Evolutionary conservation across 2,113 vertebrate species (phyloP), one percentile per base, ranked within the genome.

Genomic region (Seriola dumerili): DNA sequence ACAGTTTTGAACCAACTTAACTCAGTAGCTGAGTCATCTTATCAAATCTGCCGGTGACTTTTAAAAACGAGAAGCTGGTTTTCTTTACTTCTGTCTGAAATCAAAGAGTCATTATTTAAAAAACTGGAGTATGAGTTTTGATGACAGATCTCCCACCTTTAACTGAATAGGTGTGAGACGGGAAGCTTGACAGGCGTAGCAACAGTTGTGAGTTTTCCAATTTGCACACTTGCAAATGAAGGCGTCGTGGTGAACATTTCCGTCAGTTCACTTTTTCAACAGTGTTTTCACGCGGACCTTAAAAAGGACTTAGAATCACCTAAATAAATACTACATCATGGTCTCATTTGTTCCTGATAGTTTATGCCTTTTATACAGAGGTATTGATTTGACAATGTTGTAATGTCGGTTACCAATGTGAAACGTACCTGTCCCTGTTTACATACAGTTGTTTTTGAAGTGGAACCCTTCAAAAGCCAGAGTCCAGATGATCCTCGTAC

Each of bases 341-440:
- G 85, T 91, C 86, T 90, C 88, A 87, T 91, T 82, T 85, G 84
- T 92, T 88, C 42, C 7, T 67, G 75, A 61, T 69, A 21, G 34
- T 68, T 84, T 34, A 38, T 34, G 69, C 42, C 36, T 52, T 16
- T 19, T 23, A 23, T 32, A 16, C 57, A 1, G 68, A 68, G 40
- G 17, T 54, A 25, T 13, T 36, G 57, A 85, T 80, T 63, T 57
- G 46, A 50, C 16, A 58, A 11, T 48, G 68, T 61, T 3, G 0
- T 59, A 52, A 70, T n/a, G 7, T 65, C 48, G 73, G 63, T 67
- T 81, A 36, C 69, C 64, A 78, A 71, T 16, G 52, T n/a, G 13
- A 79, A 79, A 76, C 3, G 1, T 40, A 34, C 21, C 46, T 38
- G 55, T 14, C 42, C 42, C 3, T 65, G 50, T 66, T 50, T 34